Conservation (phyloP, 2,888 invertebrate species). For the Aspidiotus rigidus region DNA sequence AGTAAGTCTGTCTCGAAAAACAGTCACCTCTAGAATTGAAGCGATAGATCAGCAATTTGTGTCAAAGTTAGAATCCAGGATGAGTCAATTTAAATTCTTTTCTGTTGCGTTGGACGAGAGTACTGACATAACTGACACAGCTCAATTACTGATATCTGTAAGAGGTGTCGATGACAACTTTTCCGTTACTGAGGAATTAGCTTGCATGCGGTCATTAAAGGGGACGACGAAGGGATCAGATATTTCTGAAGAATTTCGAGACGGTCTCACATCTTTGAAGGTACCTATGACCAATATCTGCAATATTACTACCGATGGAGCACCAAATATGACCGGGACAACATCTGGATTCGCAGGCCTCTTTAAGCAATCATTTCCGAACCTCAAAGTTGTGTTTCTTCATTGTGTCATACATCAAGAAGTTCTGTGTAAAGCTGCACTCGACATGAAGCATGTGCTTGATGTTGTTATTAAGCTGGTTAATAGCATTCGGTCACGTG, state of each 20-base stretch:
- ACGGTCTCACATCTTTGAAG: constrained; percentile 26
- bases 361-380: constrained; percentile 35
- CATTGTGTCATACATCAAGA: constrained; percentile 38
- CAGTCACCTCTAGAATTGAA: no score
- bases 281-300: constrained; percentile 25
- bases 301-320: constrained; percentile 36
- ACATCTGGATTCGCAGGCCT: constrained; percentile 35
- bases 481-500: constrained; percentile 34
- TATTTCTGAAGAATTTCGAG: constrained; percentile 10
- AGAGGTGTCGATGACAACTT: constrained; percentile 28
- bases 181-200: constrained; percentile 28
- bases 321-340: constrained; percentile 36
- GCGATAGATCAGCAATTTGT: no score
- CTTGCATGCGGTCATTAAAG: constrained; percentile 18
- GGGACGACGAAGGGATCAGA: constrained; percentile 11
- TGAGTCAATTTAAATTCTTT: no score
- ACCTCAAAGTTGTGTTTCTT: constrained; percentile 37
- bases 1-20: no score
- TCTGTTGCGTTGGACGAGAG: constrained; percentile 27
- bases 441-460: constrained; percentile 37
- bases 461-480: constrained; percentile 34
- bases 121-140: constrained; percentile 23
- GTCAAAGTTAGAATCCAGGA: constrained; percentile 23
- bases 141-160: constrained; percentile 5
- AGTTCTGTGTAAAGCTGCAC: constrained; percentile 37